A percentile compares a stretch with the other conserved stretches of the same genome.
These are phyloP conservation scores for Trissolcus basalis DNA, from an alignment of 1,140 invertebrate species.

Conservation along the genomic window DNA sequence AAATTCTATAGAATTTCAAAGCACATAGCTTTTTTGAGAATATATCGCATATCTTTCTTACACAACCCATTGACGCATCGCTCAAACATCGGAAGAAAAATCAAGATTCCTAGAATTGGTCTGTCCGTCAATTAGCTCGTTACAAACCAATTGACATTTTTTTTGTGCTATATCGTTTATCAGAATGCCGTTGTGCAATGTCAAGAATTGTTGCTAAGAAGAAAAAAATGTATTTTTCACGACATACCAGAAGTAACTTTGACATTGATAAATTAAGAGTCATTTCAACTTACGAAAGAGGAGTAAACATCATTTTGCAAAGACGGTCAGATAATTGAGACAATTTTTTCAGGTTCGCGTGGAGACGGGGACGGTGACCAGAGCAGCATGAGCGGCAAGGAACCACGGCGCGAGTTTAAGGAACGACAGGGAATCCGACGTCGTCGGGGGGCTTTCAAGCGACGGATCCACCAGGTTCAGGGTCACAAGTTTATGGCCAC, in stretches of 20 bases:
- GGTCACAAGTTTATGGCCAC: constrained; percentile 99
- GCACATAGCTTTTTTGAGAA: not conserved
- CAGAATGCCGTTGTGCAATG: constrained; percentile 36
- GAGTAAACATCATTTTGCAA: not conserved
- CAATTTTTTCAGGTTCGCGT: constrained; percentile 62
- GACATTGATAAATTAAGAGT: not conserved
- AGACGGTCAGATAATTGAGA: not conserved
- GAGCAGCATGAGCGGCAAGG: constrained; percentile 66
- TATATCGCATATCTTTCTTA: constrained; percentile 14
- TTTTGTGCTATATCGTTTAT: constrained; percentile 24
- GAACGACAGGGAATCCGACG: constrained; percentile 95
- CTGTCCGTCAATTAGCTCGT: constrained; percentile 33
- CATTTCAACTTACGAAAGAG: not conserved
- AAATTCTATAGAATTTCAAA: not conserved
- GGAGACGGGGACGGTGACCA: constrained; percentile 69
- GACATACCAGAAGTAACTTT: no score
- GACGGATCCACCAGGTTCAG: constrained; percentile 97
- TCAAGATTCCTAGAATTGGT: constrained; percentile 8
- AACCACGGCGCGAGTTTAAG: constrained; percentile 88
- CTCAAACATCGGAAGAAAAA: constrained; percentile 6
- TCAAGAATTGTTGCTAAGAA: constrained; percentile 16
- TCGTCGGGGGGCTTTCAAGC: constrained; percentile 91
- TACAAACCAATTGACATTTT: constrained; percentile 29
- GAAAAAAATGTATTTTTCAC: not conserved
- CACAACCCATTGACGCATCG: constrained; percentile 5